phyloP scores from a whole-genome alignment of 2,888 invertebrate genomes.

The Apodemia duryi region DNA sequence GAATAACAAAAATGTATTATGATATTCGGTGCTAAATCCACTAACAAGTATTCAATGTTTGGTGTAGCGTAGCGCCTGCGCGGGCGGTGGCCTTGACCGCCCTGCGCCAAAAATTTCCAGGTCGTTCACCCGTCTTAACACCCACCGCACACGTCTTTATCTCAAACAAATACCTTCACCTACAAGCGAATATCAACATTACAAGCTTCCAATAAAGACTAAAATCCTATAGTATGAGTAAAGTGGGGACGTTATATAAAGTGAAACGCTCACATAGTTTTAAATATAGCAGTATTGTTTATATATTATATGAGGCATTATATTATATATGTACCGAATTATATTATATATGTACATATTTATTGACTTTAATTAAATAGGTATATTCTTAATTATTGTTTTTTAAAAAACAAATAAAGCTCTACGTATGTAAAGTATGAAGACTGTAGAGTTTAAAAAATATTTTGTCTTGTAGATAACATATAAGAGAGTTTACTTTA shows the following conservation, averaged over 20 bases:
- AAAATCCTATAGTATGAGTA: slow-evolving; percentile 31
- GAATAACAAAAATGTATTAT: slow-evolving; percentile 1
- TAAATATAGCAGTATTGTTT: slow-evolving; percentile 70
- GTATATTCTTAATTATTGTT: not conserved
- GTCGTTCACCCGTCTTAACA: slow-evolving; percentile 70
- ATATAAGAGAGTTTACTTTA: too few relatives aligned
- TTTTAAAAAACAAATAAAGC: not conserved
- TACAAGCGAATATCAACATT: slow-evolving; percentile 45
- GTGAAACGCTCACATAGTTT: slow-evolving; percentile 67
- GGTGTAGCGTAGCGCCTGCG: slow-evolving; percentile 50
- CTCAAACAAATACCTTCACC: slow-evolving; percentile 57
- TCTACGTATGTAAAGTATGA: not conserved
- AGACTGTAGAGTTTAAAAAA: not conserved
- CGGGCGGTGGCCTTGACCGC: slow-evolving; percentile 73
- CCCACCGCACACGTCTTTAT: slow-evolving; percentile 70
- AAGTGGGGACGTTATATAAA: slow-evolving; percentile 48
- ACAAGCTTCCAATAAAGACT: slow-evolving; percentile 32
- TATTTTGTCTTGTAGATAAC: not conserved
- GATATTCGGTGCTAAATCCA: slow-evolving; percentile 2
- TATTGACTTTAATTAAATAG: not conserved
- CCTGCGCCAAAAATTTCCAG: slow-evolving; percentile 77
- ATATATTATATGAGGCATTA: slow-evolving; percentile 43
- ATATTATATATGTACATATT: not conserved
- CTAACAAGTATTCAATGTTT: slow-evolving; percentile 9
- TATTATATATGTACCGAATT: not conserved